Evolutionary conservation across 2,797 vertebrate genomes (phyloP).

Genomic region (Pangasius krempfi): DNA sequence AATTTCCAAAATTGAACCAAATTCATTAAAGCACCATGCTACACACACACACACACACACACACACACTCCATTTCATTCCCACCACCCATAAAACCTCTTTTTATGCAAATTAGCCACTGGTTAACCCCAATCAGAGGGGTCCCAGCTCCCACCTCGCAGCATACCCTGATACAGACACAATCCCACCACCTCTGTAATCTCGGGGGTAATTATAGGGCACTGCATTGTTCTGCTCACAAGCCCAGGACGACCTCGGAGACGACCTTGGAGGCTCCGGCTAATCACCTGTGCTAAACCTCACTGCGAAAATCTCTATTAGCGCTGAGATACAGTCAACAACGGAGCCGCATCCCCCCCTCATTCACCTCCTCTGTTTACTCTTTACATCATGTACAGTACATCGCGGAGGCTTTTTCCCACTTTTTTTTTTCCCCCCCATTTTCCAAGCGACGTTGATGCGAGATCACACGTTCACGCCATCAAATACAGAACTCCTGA

Average conservation of each 20-base stretch:
- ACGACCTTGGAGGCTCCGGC: not conserved
- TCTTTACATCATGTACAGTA: not conserved
- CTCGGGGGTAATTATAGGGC: conserved; percentile 50
- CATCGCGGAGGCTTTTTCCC: not conserved
- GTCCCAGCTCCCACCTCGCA: conserved; percentile 50
- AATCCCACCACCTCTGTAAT: conserved; percentile 15
- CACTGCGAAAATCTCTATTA: not conserved
- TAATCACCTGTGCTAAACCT: conserved; percentile 30
- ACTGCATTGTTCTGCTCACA: conserved; percentile 67
- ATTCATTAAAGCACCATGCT: conserved; percentile 22
- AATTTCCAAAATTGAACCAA: conserved; percentile 28
- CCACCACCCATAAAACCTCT: conserved; percentile 51
- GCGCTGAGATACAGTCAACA: not conserved
- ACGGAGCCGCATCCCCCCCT: no score
- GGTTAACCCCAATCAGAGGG: conserved; percentile 80
- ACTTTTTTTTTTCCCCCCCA: no score
- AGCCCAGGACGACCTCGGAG: conserved; percentile 12
- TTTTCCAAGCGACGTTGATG: not conserved
- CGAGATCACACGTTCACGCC: not conserved
- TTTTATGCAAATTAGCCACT: conserved; percentile 75
- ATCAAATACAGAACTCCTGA: not conserved
- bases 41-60: conserved; percentile 18
- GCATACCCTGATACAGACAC: conserved; percentile 49
- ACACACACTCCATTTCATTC: conserved; percentile 36
- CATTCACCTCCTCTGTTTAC: not conserved